Evolutionary conservation across 2,888 invertebrate genomes (phyloP).

Genomic region (Pandemis corylana): DNA sequence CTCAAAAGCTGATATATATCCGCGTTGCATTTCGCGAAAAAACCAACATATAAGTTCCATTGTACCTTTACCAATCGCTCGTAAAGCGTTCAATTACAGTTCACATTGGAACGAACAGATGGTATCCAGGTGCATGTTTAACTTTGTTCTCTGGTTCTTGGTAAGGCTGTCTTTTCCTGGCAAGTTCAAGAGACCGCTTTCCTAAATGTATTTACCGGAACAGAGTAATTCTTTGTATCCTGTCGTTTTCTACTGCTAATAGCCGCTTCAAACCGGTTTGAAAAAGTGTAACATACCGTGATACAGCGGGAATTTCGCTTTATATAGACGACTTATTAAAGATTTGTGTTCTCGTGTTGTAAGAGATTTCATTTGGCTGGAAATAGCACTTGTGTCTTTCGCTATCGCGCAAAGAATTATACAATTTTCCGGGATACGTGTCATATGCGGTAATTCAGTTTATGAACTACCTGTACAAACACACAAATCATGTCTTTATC

Average conservation of each 20-base stretch:
- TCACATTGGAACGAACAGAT: conserved; percentile 44
- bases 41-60: conserved; percentile 45
- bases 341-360: too few species aligned
- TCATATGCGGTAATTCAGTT: too few species aligned
- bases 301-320: background rate
- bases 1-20: conserved; percentile 74
- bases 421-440: too few species aligned
- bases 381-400: too few species aligned
- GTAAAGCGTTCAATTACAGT: conserved; percentile 51
- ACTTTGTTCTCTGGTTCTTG: conserved; percentile 50
- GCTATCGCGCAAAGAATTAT: too few species aligned
- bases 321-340: too few species aligned
- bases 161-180: conserved; percentile 65
- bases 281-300: conserved; percentile 31
- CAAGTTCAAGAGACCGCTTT: conserved; percentile 40
- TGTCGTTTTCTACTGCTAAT: conserved; percentile 38
- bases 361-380: too few species aligned
- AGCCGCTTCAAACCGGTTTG: conserved; percentile 23
- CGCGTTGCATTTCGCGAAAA: conserved; percentile 63
- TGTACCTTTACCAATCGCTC: conserved; percentile 41
- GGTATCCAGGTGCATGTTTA: conserved; percentile 41
- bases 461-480: too few species aligned
- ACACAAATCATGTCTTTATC: too few species aligned
- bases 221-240: conserved; percentile 32
- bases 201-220: conserved; percentile 41